Evolutionary conservation across 2,888 invertebrate genomes (phyloP), one percentile per base, ranked within the genome.

Genomic region (Rambutsinella grinnellia): DNA sequence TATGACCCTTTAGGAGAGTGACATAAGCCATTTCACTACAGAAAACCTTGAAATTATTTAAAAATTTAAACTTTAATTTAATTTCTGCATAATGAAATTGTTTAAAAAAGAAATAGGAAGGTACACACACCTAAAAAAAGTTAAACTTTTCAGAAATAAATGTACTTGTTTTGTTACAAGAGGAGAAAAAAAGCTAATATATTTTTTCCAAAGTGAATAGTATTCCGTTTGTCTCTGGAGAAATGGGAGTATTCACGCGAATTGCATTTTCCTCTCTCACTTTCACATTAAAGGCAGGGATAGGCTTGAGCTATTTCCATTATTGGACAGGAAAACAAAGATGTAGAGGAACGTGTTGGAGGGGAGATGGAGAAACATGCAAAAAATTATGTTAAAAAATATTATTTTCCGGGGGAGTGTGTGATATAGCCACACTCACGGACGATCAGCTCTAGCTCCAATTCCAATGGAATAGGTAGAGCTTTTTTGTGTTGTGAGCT

Each of bases 161-260:
- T 36, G 36, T 36, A 36, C 36, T 36, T 49, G 49, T n/a, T 49
- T 5, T 49, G 49, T 36, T 36, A 36, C 36, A 36, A 5, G 36
- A 36, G n/a, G n/a, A n/a, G n/a, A n/a, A n/a, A n/a, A n/a, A n/a
- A n/a, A n/a, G n/a, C n/a, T n/a, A n/a, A n/a, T n/a, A n/a, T n/a
- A 8, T 36, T 36, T 36, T 36, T 36, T 36, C 36, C 36, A 36
- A 36, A n/a, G n/a, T n/a, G n/a, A n/a, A 36, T 13, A 36, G 36
- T 36, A 13, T 36, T 36, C 5, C 36, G 6, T 36, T 8, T 36
- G 13, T 36, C 6, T 13, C 36, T 36, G 36, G 69, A 69, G 69
- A 69, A 69, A 60, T 69, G 49, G 60, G 54, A 56, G 28, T 58
- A 69, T 69, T 63, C 63, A 63, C 63, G 63, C 53, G 51, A 63